A percentile compares a stretch with the other conserved stretches of the same genome.
These are phyloP conservation scores for Morone chrysops DNA, from an alignment of 2,113 vertebrate genomes.

Conservation along the genomic window DNA sequence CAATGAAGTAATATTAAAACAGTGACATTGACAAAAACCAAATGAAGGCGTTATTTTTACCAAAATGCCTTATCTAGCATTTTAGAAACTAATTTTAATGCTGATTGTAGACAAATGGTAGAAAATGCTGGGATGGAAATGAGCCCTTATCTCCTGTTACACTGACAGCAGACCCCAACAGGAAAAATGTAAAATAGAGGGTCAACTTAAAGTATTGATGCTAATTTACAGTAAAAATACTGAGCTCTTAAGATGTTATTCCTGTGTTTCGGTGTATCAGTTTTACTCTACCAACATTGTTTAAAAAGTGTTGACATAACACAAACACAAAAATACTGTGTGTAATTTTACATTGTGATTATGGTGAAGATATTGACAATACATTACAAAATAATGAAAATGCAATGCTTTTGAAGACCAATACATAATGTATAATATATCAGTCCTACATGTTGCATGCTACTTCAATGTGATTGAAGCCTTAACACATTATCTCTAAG, in stretches of 20 bases:
- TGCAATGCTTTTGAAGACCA: constrained; percentile 19
- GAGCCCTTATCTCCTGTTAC: constrained; percentile 7
- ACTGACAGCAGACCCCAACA: constrained; percentile 2
- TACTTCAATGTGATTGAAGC: not conserved
- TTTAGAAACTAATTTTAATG: not conserved
- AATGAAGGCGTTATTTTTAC: constrained; percentile 30
- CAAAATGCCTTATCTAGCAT: not conserved
- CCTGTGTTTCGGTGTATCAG: not conserved
- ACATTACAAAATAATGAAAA: not conserved
- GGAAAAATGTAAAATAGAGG: not conserved
- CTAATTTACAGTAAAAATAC: constrained; percentile 2
- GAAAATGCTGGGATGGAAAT: not conserved
- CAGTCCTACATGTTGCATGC: not conserved
- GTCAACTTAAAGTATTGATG: not conserved
- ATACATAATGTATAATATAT: not conserved
- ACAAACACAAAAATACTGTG: constrained; percentile 12
- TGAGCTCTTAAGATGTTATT: not conserved
- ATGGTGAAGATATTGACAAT: constrained; percentile 2
- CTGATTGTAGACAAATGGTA: not conserved
- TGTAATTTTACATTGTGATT: not conserved
- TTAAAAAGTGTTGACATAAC: not conserved
- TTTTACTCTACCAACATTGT: not conserved
- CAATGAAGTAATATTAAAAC: constrained; percentile 30
- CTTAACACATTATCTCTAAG: not conserved
- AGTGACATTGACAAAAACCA: constrained; percentile 14